A percentile compares a stretch with the other conserved stretches of the same genome.
Evolutionary conservation across 2,113 vertebrate species (phyloP).

Genomic region (Macroglossus sobrinus): DNA sequence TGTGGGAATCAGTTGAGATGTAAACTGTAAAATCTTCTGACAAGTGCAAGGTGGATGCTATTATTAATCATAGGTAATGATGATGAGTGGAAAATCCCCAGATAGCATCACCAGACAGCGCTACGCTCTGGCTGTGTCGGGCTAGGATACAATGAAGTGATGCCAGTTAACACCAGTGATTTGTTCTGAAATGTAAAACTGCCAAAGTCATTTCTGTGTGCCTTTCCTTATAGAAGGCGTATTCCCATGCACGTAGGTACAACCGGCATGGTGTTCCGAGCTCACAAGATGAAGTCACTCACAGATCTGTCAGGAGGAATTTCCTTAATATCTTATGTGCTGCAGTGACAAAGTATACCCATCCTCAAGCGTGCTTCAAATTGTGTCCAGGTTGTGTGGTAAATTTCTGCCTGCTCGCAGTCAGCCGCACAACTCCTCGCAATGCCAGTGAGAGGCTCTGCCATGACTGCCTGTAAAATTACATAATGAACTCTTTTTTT

Average conservation of each 20-base stretch:
- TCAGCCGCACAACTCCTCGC: not conserved
- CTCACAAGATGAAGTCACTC: not conserved
- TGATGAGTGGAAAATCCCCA: not conserved
- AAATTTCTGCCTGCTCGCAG: not conserved
- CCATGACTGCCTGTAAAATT: not conserved
- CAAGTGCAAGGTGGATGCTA: not conserved
- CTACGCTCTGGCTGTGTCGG: not conserved
- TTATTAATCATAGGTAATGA: not conserved
- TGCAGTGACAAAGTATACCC: not conserved
- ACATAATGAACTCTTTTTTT: not conserved
- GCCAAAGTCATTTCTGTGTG: not conserved
- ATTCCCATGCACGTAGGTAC: not conserved
- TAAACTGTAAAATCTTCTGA: not conserved
- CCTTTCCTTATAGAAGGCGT: not conserved
- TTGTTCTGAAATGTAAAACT: not conserved
- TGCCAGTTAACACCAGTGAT: not conserved
- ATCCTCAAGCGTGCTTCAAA: not conserved
- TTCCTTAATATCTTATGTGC: not conserved
- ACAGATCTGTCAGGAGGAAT: not conserved
- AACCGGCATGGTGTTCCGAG: not conserved
- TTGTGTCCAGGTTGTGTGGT: not conserved
- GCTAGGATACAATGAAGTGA: not conserved
- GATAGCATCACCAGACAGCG: not conserved
- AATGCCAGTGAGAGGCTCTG: not conserved
- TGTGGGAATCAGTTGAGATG: slow-evolving; percentile 20